Evolutionary conservation across 2,797 vertebrate species (phyloP).

Genomic region (Megalops cyprinoides): DNA sequence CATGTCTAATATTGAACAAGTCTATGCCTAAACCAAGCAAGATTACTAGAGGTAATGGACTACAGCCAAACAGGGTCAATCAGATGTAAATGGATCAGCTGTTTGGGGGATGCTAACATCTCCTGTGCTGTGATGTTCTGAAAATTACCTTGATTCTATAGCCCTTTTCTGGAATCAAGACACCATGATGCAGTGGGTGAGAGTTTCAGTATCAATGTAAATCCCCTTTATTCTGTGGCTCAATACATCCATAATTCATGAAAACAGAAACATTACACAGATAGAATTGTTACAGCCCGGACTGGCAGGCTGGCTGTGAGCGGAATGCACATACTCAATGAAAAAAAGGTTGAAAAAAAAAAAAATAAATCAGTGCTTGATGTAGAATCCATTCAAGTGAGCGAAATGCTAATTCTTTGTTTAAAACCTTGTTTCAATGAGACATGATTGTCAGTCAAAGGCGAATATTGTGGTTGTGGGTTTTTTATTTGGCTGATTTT

Average conservation of each 20-base stretch:
- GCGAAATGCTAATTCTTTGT: constrained; percentile 14
- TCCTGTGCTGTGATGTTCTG: not conserved
- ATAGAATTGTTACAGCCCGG: not conserved
- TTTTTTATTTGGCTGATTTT: not conserved
- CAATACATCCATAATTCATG: constrained; percentile 19
- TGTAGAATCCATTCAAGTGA: constrained; percentile 3
- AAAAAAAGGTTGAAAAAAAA: not conserved
- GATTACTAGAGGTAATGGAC: not conserved
- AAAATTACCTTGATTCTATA: constrained; percentile 22
- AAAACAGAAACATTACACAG: constrained; percentile 9
- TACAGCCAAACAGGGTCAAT: constrained; percentile 1
- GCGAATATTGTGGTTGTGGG: not conserved
- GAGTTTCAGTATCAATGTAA: constrained; percentile 10
- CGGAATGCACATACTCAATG: constrained; percentile 5
- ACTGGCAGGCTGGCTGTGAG: not conserved
- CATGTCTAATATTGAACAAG: not conserved
- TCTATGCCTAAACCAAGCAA: not conserved
- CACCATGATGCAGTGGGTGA: not conserved
- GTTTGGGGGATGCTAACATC: constrained; percentile 12
- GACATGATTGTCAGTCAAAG: constrained; percentile 17
- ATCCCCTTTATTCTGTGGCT: not conserved
- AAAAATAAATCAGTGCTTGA: not conserved
- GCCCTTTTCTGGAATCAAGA: not conserved
- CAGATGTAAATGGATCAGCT: constrained; percentile 15
- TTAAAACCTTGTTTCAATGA: not conserved